phyloP scores from a whole-genome alignment of 2,888 invertebrate genomes.

The Priocnemis perturbator region DNA sequence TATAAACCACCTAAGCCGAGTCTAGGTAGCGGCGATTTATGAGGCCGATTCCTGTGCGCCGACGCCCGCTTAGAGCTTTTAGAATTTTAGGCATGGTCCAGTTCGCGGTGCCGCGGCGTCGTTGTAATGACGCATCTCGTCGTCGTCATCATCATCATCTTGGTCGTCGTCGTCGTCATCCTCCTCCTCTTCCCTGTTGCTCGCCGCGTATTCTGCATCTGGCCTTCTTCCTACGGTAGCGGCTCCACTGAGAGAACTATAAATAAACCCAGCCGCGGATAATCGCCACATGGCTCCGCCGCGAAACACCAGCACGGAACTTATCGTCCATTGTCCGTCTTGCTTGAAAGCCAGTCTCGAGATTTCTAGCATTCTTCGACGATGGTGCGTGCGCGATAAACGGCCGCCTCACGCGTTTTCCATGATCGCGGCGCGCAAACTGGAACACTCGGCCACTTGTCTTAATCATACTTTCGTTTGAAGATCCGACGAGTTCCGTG shows the following conservation, averaged over 20 bases:
- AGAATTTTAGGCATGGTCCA: slow-evolving; percentile 50
- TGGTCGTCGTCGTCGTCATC: background rate
- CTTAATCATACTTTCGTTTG: too few species aligned
- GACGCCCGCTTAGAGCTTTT: slow-evolving; percentile 27
- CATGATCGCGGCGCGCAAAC: too few species aligned
- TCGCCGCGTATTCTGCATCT: slow-evolving; percentile 22
- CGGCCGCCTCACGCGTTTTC: too few species aligned
- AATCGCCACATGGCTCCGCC: slow-evolving; percentile 60
- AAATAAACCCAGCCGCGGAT: slow-evolving; percentile 55
- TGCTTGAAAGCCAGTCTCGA: too few species aligned
- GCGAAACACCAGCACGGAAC: slow-evolving; percentile 31
- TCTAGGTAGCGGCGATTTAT: slow-evolving; percentile 57
- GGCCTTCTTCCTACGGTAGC: slow-evolving; percentile 33
- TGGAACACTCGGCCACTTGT: too few species aligned
- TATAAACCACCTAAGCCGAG: slow-evolving; percentile 45
- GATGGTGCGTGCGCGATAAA: too few species aligned
- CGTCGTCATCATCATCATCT: background rate
- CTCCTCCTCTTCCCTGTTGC: slow-evolving; percentile 15
- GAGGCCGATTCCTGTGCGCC: slow-evolving; percentile 50
- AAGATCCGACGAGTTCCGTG: too few species aligned
- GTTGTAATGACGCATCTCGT: background rate
- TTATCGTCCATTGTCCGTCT: slow-evolving; percentile 1
- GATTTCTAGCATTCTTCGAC: too few species aligned
- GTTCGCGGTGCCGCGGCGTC: slow-evolving; percentile 24
- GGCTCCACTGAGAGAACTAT: slow-evolving; percentile 46